phyloP scores from a whole-genome alignment of 2,113 vertebrate species.

The Passer domesticus region DNA sequence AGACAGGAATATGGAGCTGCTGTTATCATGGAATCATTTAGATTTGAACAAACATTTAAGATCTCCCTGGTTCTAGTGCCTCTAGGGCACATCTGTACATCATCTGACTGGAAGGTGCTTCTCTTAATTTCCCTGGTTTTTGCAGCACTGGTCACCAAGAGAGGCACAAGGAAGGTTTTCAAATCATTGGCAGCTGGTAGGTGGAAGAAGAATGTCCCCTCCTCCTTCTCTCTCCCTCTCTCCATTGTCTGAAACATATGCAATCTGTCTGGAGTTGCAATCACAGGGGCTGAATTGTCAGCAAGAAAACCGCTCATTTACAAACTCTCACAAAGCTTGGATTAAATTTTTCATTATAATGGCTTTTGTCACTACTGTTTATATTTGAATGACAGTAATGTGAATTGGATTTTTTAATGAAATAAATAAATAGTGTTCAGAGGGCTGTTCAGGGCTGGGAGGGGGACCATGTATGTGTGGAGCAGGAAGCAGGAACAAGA shows the following conservation, averaged over 20 bases:
- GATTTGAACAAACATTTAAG: background rate
- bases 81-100: background rate
- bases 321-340: background rate
- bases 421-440: background rate
- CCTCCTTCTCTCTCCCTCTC: accelerated
- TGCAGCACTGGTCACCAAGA: background rate
- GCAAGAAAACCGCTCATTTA: background rate
- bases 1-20: background rate
- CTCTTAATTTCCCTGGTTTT: background rate
- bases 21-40: background rate
- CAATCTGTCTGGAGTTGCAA: background rate
- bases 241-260: accelerated
- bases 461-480: background rate
- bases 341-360: constrained; percentile 28
- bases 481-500: background rate
- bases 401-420: background rate
- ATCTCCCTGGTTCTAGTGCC: background rate
- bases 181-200: background rate
- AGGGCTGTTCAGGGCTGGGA: background rate
- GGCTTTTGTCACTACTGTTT: background rate
- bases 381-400: background rate
- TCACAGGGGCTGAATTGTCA: background rate
- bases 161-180: background rate
- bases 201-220: background rate
- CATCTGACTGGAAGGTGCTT: background rate